phyloP scores from a whole-genome alignment of 2,888 invertebrate genomes.

The Dolomedes plantarius region DNA sequence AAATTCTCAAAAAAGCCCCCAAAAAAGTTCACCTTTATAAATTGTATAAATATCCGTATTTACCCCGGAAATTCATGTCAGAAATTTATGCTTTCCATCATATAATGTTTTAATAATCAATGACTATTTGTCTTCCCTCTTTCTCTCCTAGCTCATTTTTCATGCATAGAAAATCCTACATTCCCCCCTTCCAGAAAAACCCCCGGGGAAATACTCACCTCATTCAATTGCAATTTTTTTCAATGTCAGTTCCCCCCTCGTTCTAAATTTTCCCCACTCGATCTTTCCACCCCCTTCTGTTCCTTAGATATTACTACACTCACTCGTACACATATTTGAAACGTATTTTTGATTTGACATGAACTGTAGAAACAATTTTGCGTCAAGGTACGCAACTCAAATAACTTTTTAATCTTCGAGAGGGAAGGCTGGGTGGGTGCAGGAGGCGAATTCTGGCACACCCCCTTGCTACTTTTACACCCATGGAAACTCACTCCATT shows the following conservation, averaged over 20 bases:
- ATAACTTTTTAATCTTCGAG: conserved; percentile 69
- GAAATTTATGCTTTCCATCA: too few species aligned
- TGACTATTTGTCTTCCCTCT: neutral
- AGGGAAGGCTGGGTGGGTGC: conserved; percentile 3
- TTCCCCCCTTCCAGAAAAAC: neutral
- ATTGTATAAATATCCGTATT: too few species aligned
- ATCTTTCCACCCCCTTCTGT: conserved; percentile 25
- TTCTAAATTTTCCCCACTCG: neutral
- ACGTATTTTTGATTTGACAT: conserved; percentile 58
- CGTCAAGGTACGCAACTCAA: conserved; percentile 55
- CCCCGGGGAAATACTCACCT: neutral
- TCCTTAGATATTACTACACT: conserved; percentile 27
- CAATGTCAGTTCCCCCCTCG: neutral
- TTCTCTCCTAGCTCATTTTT: neutral
- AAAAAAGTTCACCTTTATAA: too few species aligned
- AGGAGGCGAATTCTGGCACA: neutral
- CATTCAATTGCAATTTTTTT: neutral
- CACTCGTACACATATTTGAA: conserved; percentile 17
- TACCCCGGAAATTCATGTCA: too few species aligned
- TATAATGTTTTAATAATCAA: too few species aligned
- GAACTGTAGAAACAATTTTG: conserved; percentile 50
- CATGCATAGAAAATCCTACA: neutral
- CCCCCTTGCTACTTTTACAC: neutral
- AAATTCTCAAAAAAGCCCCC: too few species aligned
- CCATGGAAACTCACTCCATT: conserved; percentile 36